Percentiles rank a stretch among this genome's conserved stretches.
These are phyloP conservation scores for Nemotelus pantherinus DNA, from an alignment of 2,888 invertebrate genomes.

Conservation along the genomic window DNA sequence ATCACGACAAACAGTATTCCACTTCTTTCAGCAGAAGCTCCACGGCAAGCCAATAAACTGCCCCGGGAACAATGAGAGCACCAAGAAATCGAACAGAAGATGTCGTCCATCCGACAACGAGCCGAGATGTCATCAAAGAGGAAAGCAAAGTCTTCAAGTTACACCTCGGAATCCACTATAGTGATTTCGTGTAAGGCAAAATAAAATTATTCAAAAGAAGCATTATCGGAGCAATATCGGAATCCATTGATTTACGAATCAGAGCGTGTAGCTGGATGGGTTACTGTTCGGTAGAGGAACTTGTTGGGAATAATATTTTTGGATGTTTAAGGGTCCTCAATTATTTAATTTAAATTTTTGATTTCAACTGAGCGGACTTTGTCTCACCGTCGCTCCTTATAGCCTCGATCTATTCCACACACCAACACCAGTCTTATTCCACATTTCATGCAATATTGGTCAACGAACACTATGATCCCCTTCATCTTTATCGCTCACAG, in stretches of 20 bases:
- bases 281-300: neutral
- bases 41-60: neutral
- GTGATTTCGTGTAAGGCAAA: neutral
- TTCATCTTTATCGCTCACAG: conserved; percentile 24
- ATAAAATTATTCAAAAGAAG: conserved; percentile 35
- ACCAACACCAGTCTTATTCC: no score
- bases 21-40: conserved; percentile 8
- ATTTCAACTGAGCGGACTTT: no score
- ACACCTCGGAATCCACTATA: neutral
- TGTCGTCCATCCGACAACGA: neutral
- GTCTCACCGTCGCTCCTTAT: no score
- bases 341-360: no score
- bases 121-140: neutral
- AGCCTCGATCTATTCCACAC: no score
- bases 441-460: neutral
- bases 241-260: conserved; percentile 48
- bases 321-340: no score
- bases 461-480: neutral
- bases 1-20: neutral
- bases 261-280: neutral
- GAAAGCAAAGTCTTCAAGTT: neutral
- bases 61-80: neutral
- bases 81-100: conserved; percentile 12
- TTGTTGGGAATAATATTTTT: neutral
- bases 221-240: conserved; percentile 47